These are phyloP conservation scores for Nycticorax nycticorax DNA, from an alignment of 2,113 vertebrate species.

Conservation along the genomic window DNA sequence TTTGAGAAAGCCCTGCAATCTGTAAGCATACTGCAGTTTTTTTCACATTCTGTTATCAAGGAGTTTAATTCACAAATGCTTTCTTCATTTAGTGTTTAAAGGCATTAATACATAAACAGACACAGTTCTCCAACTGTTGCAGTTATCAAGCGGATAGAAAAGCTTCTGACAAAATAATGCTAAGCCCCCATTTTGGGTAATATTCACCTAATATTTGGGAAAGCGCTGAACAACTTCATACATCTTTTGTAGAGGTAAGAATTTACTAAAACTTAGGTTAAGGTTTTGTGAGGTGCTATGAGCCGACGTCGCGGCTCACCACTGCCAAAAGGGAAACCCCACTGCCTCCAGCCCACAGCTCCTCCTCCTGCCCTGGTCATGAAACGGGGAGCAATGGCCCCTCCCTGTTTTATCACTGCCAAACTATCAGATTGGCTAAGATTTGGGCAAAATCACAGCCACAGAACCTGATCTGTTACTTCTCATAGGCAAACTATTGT, in stretches of 20 bases:
- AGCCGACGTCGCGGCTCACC: not conserved
- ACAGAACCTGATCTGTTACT: not conserved
- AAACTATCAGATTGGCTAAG: not conserved
- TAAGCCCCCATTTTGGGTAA: not conserved
- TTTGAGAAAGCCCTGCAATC: not conserved
- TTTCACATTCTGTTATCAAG: not conserved
- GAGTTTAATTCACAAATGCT: not conserved
- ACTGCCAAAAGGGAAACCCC: not conserved
- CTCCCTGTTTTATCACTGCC: not conserved
- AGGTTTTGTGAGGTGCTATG: not conserved
- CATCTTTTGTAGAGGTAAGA: not conserved
- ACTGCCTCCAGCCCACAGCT: not conserved
- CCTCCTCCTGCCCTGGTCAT: accelerated
- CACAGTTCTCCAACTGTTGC: not conserved
- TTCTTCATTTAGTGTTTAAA: not conserved
- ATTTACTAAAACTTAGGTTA: not conserved
- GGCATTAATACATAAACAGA: not conserved
- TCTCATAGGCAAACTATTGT: not conserved
- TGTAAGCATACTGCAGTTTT: not conserved
- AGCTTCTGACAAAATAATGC: not conserved
- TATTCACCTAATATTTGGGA: not conserved
- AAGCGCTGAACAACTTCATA: not conserved
- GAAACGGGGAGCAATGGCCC: not conserved
- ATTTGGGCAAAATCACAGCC: not conserved
- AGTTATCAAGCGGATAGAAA: not conserved